Evolutionary conservation across 2,797 vertebrate species (phyloP).

Genomic region (Muscicapa striata): DNA sequence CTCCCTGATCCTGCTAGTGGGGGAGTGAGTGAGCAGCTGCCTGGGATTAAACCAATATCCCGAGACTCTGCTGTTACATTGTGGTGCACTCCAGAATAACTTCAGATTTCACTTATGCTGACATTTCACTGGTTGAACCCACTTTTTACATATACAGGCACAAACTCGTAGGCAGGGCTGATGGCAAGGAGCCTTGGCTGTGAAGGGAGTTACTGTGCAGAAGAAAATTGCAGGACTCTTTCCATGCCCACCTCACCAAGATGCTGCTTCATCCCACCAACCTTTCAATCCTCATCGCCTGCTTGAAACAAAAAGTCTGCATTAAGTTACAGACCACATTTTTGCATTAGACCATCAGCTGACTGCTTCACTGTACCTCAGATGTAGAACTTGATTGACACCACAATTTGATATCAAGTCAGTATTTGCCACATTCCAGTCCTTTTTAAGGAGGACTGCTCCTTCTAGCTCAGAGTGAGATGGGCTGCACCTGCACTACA

Average conservation of each 20-base stretch:
- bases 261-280: neutral
- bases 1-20: neutral
- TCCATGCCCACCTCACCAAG: neutral
- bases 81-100: neutral
- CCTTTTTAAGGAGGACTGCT: neutral
- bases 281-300: neutral
- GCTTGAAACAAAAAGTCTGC: neutral
- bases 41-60: neutral
- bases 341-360: neutral
- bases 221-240: neutral
- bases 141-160: neutral
- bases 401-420: neutral
- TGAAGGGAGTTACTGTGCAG: neutral
- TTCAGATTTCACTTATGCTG: neutral
- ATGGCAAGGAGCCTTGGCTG: neutral
- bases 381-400: neutral
- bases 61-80: neutral
- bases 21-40: accelerated
- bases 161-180: neutral
- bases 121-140: neutral
- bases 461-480: neutral
- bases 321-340: neutral
- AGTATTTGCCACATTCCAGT: neutral
- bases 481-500: neutral
- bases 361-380: neutral